A percentile compares a stretch with the other conserved stretches of the same genome.
These are phyloP conservation scores for Rosalia funebris DNA, from an alignment of 2,888 invertebrate genomes.

Conservation along the genomic window DNA sequence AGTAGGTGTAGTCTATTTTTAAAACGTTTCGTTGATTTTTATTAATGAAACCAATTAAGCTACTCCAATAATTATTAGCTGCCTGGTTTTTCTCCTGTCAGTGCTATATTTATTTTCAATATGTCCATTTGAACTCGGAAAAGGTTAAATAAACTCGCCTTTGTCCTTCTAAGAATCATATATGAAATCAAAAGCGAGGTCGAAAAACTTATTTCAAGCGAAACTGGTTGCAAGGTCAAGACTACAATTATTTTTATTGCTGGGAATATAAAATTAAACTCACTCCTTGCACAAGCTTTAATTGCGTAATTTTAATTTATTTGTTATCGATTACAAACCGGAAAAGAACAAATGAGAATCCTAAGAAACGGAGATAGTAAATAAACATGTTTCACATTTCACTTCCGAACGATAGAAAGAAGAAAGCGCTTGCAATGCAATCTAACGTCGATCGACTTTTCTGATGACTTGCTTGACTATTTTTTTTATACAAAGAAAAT, in stretches of 20 bases:
- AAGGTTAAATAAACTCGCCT: conserved; percentile 1
- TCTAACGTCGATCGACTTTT: too few species aligned
- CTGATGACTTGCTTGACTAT: not conserved
- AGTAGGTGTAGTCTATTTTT: too few species aligned
- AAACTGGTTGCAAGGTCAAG: conserved; percentile 27
- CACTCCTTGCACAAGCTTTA: not conserved
- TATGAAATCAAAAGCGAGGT: conserved; percentile 16
- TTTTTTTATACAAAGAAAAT: conserved; percentile 15
- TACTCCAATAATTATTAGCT: too few species aligned
- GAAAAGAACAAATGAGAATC: too few species aligned
- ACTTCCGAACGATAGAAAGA: too few species aligned
- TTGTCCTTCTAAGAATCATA: conserved; percentile 3
- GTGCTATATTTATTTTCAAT: too few species aligned
- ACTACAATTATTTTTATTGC: conserved; percentile 20
- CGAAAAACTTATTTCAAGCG: conserved; percentile 24
- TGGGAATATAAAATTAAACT: conserved; percentile 1
- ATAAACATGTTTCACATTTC: too few species aligned
- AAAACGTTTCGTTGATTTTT: too few species aligned
- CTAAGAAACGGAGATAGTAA: too few species aligned
- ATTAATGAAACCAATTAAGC: too few species aligned
- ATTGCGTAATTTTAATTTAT: not conserved
- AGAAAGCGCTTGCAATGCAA: too few species aligned
- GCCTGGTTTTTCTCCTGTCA: too few species aligned
- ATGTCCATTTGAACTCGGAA: not conserved
- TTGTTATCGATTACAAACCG: not conserved